Percentiles rank a stretch among this genome's conserved stretches.
Evolutionary conservation across 2,888 invertebrate species (phyloP).

Genomic region (Alviniconcha strummeri): DNA sequence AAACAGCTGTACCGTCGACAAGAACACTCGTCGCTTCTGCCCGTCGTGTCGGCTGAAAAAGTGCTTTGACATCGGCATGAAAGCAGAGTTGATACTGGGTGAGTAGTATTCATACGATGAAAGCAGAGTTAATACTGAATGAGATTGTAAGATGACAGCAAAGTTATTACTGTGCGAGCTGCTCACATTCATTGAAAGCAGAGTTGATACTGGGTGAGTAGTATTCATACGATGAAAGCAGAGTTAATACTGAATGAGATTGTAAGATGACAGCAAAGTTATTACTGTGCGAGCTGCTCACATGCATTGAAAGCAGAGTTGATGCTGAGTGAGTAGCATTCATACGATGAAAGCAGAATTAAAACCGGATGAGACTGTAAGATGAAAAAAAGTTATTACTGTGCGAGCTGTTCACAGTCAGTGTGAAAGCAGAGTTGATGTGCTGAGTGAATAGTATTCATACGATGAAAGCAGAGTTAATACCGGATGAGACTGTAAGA

Average conservation of each 20-base stretch:
- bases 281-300: too few species aligned
- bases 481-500: too few species aligned
- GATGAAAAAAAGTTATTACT: too few species aligned
- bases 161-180: too few species aligned
- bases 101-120: not conserved
- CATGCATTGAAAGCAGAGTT: slow-evolving; percentile 17
- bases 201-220: slow-evolving; percentile 29
- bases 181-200: slow-evolving; percentile 9
- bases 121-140: too few species aligned
- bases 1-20: slow-evolving; percentile 28
- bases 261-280: too few species aligned
- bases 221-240: too few species aligned
- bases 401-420: not conserved
- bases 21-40: slow-evolving; percentile 33
- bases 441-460: slow-evolving; percentile 19
- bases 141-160: too few species aligned
- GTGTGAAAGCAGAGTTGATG: slow-evolving; percentile 28
- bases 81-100: slow-evolving; percentile 27
- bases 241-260: too few species aligned
- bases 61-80: slow-evolving; percentile 31
- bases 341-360: too few species aligned
- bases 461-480: too few species aligned
- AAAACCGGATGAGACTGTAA: too few species aligned
- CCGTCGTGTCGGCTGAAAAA: slow-evolving; percentile 32
- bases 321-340: slow-evolving; percentile 21